A percentile compares a stretch with the other conserved stretches of the same genome.
phyloP scores from a whole-genome alignment of 2,888 invertebrate species.

The Sussaba pulchella region DNA sequence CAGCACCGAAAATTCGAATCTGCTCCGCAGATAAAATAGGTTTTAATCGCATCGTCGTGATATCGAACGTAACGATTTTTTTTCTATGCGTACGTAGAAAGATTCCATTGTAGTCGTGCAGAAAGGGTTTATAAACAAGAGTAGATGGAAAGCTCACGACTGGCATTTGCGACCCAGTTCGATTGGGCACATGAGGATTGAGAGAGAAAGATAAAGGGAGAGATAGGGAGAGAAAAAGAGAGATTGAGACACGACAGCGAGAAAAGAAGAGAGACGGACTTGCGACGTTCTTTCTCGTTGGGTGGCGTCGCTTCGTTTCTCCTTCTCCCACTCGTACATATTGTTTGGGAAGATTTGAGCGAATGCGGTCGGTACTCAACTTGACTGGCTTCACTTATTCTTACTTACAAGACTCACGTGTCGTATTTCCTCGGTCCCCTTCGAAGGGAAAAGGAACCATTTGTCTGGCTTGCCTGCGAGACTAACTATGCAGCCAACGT shows the following conservation, averaged over 20 bases:
- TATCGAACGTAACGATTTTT: background rate
- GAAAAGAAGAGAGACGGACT: conserved; percentile 50
- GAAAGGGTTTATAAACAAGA: background rate
- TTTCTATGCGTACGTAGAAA: background rate
- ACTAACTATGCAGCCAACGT: conserved; percentile 54
- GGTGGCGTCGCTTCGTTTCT: conserved; percentile 34
- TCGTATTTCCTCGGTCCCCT: conserved; percentile 72
- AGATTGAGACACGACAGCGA: no score
- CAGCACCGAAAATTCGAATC: no score
- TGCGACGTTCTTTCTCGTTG: conserved; percentile 57
- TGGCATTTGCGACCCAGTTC: conserved; percentile 57
- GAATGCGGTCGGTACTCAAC: conserved; percentile 73
- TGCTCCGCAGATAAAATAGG: no score
- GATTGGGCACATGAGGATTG: conserved; percentile 58
- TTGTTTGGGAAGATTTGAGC: conserved; percentile 73
- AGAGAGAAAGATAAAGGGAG: conserved; percentile 49
- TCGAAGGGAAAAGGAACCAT: conserved; percentile 70
- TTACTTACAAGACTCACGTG: conserved; percentile 75
- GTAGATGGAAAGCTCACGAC: conserved; percentile 2
- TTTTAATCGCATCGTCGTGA: no score
- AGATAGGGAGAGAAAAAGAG: no score
- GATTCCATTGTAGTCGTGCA: background rate
- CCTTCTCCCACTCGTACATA: conserved; percentile 43
- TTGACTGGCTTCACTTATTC: conserved; percentile 78
- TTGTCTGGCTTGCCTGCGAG: conserved; percentile 77